A percentile compares a stretch with the other conserved stretches of the same genome.
Evolutionary conservation across 2,797 vertebrate species (phyloP).

Genomic region (Vespertilio murinus): DNA sequence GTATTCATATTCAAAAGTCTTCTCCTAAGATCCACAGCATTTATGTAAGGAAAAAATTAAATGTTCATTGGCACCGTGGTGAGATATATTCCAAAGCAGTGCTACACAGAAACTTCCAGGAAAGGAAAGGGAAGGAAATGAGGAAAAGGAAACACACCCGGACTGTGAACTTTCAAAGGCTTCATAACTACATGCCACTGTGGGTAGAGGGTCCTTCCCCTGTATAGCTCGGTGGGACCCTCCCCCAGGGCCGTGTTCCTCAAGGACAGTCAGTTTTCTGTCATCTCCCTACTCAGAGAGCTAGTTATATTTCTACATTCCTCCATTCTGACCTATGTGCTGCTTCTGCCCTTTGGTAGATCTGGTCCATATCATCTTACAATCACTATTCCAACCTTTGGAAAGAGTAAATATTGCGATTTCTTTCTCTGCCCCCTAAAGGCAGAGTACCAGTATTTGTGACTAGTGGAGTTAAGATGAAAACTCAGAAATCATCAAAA

Average conservation of each 20-base stretch:
- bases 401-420: neutral
- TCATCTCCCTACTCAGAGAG: neutral
- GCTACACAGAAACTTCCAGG: neutral
- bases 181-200: neutral
- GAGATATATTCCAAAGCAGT: neutral
- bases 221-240: neutral
- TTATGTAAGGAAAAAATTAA: constrained; percentile 37
- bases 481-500: neutral
- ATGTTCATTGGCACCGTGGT: neutral
- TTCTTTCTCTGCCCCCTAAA: neutral
- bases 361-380: neutral
- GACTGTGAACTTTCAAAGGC: neutral
- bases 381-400: neutral
- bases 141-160: neutral
- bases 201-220: neutral
- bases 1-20: neutral
- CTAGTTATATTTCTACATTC: neutral
- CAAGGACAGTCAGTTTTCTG: neutral
- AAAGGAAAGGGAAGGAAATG: neutral
- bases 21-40: neutral
- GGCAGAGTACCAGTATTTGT: neutral
- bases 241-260: neutral
- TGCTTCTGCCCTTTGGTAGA: neutral
- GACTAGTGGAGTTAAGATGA: neutral
- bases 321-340: neutral